Base-by-base conservation (phyloP, 2,888 invertebrate species). In the Tholera decimalis region DNA sequence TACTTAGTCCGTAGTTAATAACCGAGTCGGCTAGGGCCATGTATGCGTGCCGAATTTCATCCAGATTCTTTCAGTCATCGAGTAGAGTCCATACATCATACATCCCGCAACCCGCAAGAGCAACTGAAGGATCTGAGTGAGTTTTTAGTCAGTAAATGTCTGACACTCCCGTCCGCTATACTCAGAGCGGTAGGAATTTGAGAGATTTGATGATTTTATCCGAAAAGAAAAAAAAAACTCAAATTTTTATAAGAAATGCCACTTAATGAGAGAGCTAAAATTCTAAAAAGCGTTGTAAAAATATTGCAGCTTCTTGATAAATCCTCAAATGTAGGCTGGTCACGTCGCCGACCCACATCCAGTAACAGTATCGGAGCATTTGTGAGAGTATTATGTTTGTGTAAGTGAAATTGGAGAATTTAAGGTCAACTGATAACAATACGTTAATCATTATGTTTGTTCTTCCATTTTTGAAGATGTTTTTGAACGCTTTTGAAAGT, bases 281-380 rank as follows among this genome's bases (percentile, higher is more conserved):
- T 37, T 50, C 44, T 22, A 22, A 39, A 53, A 43, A 9, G 15
- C 22, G 20, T 49, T 49, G 37, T 13, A 28, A 30, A 37, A 35
- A 51, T 41, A 51, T 39, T 71, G 26, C 50, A 39, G 18, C 2
- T 13, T 7, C 18, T 39, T 35, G 15, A 67, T 30, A 26, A 11
- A 37, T 44, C 9, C 6, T 37, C 41, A 69, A 69, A 24, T 41
- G 18, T 58, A 44, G 43, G 24, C 47, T 24, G 28, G 49, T 60
- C 69, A 70, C 75, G 53, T 54, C 3, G 11, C 3, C 44, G 70
- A 33, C 76, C 75, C 22, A 70, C 20, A 70, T 77, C n/a, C 35
- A 70, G 66, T 78, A 76, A 76, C 74, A 59, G 44, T 75, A 56
- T 68, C 70, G 62, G 35, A 33, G 26, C 39, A 41, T 49, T 63